These are phyloP conservation scores for Amphilophus citrinellus DNA, from an alignment of 2,113 vertebrate genomes.

Conservation along the genomic window DNA sequence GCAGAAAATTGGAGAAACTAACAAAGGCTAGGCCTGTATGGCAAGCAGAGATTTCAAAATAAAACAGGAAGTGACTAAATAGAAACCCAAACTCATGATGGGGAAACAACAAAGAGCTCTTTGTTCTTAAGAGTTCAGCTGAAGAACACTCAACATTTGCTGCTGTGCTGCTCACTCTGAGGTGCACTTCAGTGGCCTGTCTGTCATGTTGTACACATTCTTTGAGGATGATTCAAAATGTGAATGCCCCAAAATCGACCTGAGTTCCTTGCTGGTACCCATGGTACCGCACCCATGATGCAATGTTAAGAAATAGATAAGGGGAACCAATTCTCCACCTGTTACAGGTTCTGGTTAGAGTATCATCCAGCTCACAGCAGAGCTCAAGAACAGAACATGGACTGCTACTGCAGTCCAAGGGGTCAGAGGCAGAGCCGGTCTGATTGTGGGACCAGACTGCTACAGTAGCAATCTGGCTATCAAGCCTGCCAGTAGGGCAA, in stretches of 20 bases:
- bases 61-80: too few species aligned
- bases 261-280: not conserved
- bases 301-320: too few species aligned
- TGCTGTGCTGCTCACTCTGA: not conserved
- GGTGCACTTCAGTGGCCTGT: not conserved
- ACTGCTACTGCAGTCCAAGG: not conserved
- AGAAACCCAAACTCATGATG: too few species aligned
- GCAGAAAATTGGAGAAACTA: too few species aligned
- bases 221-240: not conserved
- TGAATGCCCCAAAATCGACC: too few species aligned
- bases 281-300: too few species aligned
- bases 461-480: not conserved
- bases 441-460: not conserved
- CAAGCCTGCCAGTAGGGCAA: not conserved
- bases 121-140: not conserved
- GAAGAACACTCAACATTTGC: not conserved
- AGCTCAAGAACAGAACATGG: not conserved
- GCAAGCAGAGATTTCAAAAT: too few species aligned
- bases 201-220: not conserved
- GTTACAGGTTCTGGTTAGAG: not conserved
- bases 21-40: too few species aligned
- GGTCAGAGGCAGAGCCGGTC: not conserved
- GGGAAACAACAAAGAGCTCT: too few species aligned
- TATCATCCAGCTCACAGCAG: not conserved
- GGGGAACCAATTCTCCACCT: not conserved